Evolutionary conservation across 2,888 invertebrate species (phyloP).

Genomic region (Ochropacha duplaris): DNA sequence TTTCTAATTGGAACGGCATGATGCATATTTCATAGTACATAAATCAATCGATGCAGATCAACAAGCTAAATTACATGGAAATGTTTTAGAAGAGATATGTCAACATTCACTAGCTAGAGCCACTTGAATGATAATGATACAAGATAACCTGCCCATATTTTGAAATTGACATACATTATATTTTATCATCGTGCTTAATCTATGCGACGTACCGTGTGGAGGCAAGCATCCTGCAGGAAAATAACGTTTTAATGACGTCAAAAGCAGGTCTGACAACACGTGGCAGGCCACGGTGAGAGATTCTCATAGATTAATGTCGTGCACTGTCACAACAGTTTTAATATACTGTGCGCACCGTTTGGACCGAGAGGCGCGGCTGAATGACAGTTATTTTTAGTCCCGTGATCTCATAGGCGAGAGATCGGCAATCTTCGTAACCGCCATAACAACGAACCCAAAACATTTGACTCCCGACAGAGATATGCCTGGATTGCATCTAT

Average conservation of each 20-base stretch:
- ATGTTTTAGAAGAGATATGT: not conserved
- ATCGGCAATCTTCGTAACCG: not conserved
- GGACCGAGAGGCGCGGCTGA: slow-evolving; percentile 2
- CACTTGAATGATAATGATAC: not conserved
- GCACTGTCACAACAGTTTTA: not conserved
- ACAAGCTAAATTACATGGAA: not conserved
- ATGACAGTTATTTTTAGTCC: slow-evolving; percentile 13
- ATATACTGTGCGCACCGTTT: not conserved
- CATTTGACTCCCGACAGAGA: not conserved
- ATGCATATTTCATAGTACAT: not conserved
- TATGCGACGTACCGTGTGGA: not conserved
- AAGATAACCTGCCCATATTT: not conserved
- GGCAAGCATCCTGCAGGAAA: not conserved
- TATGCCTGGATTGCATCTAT: not conserved
- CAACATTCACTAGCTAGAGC: not conserved
- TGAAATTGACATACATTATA: not conserved
- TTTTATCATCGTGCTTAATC: not conserved
- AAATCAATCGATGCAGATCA: not conserved
- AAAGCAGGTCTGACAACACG: not conserved
- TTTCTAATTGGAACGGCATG: not conserved
- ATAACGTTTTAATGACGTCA: not conserved
- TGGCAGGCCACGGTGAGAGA: not conserved
- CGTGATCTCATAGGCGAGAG: slow-evolving; percentile 1
- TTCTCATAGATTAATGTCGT: not conserved
- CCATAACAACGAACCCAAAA: not conserved